Conservation (phyloP, 2,888 invertebrate species). For the Orthosia gothica region DNA sequence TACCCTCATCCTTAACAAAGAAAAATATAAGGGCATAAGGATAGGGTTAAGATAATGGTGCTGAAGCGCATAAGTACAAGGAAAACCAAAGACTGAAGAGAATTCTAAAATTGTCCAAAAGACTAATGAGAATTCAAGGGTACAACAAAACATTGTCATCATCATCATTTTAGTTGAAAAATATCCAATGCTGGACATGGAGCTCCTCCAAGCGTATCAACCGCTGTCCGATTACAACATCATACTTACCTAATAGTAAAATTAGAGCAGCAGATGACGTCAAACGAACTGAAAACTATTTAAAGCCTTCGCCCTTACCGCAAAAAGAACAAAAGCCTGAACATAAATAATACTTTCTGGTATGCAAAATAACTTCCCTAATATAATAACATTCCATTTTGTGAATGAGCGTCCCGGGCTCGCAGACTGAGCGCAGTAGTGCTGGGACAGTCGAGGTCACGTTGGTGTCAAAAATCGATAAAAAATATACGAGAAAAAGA, state of each 20-base stretch:
- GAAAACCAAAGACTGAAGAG: no score
- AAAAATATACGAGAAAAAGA: background rate
- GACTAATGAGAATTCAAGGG: no score
- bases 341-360: constrained; percentile 61
- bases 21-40: no score
- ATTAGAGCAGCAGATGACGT: background rate
- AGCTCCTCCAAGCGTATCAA: background rate
- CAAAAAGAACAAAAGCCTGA: constrained; percentile 47
- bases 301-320: constrained; percentile 24
- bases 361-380: constrained; percentile 67
- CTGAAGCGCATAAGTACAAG: no score
- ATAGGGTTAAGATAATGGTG: no score
- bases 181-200: background rate
- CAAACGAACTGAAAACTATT: constrained; percentile 24
- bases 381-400: constrained; percentile 67
- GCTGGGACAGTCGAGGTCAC: constrained; percentile 38
- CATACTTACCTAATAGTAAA: background rate
- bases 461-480: constrained; percentile 49
- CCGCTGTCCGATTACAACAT: no score
- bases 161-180: background rate
- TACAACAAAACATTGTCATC: no score
- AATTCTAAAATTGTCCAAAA: no score
- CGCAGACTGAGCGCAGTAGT: constrained; percentile 59
- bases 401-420: constrained; percentile 65
- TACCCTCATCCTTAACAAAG: no score